These are phyloP conservation scores for Mohoua ochrocephala DNA, from an alignment of 2,113 vertebrate genomes.

Conservation along the genomic window DNA sequence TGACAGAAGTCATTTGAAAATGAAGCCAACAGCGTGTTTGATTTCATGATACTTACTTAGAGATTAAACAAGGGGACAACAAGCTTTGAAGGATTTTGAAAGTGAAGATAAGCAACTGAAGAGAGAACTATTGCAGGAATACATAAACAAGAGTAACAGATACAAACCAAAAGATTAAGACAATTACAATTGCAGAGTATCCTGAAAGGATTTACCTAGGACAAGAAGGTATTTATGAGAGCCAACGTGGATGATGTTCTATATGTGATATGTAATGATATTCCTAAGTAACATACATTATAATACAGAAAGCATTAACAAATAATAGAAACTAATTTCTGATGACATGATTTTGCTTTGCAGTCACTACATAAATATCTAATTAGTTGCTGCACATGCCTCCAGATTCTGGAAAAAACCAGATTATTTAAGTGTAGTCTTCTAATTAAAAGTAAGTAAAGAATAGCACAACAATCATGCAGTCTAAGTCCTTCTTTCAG, in stretches of 20 bases:
- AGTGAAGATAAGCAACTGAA: not conserved
- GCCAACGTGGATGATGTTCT: not conserved
- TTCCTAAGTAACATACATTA: not conserved
- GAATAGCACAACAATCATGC: not conserved
- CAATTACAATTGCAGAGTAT: not conserved
- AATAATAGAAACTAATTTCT: not conserved
- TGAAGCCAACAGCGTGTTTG: not conserved
- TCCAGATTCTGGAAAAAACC: not conserved
- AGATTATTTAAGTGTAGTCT: not conserved
- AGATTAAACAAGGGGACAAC: not conserved
- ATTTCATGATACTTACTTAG: not conserved
- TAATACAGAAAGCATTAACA: not conserved
- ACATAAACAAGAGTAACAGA: not conserved
- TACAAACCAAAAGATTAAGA: not conserved
- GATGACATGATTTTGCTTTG: not conserved
- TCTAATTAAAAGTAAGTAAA: not conserved
- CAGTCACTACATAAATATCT: not conserved
- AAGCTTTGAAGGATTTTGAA: not conserved
- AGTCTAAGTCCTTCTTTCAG: not conserved
- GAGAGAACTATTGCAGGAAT: not conserved
- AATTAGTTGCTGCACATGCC: not conserved
- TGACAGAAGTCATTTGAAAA: not conserved
- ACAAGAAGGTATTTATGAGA: not conserved
- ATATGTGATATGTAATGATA: not conserved
- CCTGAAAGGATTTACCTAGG: not conserved